Evolutionary conservation across 2,888 invertebrate genomes (phyloP), one percentile per base, ranked within the genome.

Genomic region (Andrena minutula): DNA sequence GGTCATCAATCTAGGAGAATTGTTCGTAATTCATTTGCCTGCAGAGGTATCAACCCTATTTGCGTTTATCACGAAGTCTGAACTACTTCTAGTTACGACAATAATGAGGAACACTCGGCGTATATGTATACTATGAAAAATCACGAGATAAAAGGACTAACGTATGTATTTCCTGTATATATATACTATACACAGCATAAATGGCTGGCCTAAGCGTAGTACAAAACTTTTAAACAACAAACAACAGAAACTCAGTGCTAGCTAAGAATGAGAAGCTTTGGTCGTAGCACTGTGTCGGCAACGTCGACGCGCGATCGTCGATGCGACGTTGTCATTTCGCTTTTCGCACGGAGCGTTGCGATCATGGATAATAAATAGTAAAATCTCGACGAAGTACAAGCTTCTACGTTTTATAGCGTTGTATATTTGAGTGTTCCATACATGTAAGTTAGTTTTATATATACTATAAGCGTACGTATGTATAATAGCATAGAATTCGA

Each of bases 121-220:
- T 81, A 65, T 32, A 56, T 60, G 66, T 47, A 53, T 63, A 49
- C 41, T 16, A 16, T 16, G 41, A 41, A 41, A 58, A 77, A 61
- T 60, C n/a, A 56, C 51, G 16, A 73, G 23, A 64, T 20, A 78
- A 28, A 32, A 69, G 56, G 16, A 66, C 16, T 53, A 69, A 80
- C 41, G 8, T 20, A 61, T 32, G 53, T 68, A 56, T 47, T 70
- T 60, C 47, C 28, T 70, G 70, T 70, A 70, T 28, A 32, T 63
- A 53, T 63, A 63, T 51, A 53, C 20, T 23, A n/a, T 58, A 74
- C 60, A 53, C 68, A 69, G 72, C 66, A 73, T 63, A 78, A 78
- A 82, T 82, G 77, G 82, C 83, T 88, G 89, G 88, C 88, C 88
- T 88, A 88, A 88, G 86, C 70, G 80, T 89, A 88, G 88, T 88